Evolutionary conservation across 2,113 vertebrate genomes (phyloP).

Genomic region (Alectura lathami): DNA sequence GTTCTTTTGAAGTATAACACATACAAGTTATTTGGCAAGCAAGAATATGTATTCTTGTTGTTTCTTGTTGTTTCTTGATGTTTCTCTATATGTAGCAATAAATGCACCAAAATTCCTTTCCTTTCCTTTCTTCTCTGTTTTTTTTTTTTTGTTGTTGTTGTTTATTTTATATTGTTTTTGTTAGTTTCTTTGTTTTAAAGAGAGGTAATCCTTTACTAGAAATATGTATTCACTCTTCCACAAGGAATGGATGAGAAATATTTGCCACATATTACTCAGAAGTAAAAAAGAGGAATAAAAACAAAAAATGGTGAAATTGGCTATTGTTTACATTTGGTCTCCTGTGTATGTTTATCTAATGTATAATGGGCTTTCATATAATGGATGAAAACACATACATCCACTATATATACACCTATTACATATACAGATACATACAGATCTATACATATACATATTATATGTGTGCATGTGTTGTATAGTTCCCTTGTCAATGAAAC

Average conservation of each 20-base stretch:
- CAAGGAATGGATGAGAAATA: not conserved
- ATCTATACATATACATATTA: not conserved
- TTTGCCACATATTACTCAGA: not conserved
- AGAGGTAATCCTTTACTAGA: not conserved
- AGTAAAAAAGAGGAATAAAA: not conserved
- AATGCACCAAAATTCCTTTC: not conserved
- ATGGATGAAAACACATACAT: too few species aligned
- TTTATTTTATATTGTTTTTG: not conserved
- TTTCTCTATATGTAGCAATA: not conserved
- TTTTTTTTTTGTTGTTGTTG: not conserved
- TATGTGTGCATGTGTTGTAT: not conserved
- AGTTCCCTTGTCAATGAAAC: not conserved
- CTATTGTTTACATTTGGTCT: not conserved
- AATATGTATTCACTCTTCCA: not conserved
- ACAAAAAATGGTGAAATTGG: not conserved
- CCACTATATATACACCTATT: not conserved
- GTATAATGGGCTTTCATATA: too few species aligned
- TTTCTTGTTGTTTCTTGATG: too few species aligned
- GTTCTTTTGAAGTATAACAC: not conserved
- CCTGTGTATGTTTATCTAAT: not conserved
- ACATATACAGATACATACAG: not conserved
- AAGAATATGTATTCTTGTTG: too few species aligned
- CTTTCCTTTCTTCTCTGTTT: not conserved
- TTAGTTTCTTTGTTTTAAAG: not conserved
- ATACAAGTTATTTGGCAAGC: not conserved